phyloP scores from a whole-genome alignment of 2,888 invertebrate genomes.

The Drosophila mercatorum region DNA sequence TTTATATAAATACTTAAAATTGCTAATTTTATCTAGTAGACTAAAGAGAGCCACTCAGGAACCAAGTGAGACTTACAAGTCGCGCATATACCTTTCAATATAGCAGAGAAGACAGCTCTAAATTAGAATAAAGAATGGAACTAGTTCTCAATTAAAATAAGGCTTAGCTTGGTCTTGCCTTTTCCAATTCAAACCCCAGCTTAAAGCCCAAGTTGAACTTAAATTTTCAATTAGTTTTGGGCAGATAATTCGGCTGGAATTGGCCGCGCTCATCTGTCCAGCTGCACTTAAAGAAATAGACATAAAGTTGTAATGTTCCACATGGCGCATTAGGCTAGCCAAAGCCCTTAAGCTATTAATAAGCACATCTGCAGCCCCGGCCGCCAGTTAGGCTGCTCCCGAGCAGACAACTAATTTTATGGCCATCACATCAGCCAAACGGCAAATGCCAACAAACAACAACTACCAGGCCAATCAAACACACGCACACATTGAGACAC shows the following conservation, averaged over 20 bases:
- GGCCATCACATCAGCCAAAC: constrained; percentile 67
- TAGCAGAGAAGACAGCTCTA: too few relatives aligned
- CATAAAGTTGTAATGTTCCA: constrained; percentile 38
- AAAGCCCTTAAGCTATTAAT: constrained; percentile 71
- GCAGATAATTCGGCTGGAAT: not conserved
- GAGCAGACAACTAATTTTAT: constrained; percentile 71
- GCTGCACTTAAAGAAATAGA: constrained; percentile 33
- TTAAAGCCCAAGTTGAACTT: not conserved
- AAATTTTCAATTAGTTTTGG: not conserved
- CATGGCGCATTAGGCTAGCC: constrained; percentile 34
- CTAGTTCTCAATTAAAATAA: too few relatives aligned
- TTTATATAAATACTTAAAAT: too few relatives aligned
- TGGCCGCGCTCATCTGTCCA: constrained; percentile 10
- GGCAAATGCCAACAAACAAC: constrained; percentile 57
- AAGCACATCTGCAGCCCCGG: constrained; percentile 41
- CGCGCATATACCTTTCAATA: too few relatives aligned
- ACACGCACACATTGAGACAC: constrained; percentile 15
- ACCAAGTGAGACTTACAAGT: too few relatives aligned
- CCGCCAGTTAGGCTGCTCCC: not conserved
- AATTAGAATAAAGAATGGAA: too few relatives aligned
- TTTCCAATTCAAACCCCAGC: not conserved
- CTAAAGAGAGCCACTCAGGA: too few relatives aligned
- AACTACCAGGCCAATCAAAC: constrained; percentile 75
- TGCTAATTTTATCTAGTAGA: too few relatives aligned
- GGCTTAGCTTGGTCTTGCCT: not conserved